phyloP scores from a whole-genome alignment of 2,797 vertebrate species.

The Ptychobarbus kaznakovi region DNA sequence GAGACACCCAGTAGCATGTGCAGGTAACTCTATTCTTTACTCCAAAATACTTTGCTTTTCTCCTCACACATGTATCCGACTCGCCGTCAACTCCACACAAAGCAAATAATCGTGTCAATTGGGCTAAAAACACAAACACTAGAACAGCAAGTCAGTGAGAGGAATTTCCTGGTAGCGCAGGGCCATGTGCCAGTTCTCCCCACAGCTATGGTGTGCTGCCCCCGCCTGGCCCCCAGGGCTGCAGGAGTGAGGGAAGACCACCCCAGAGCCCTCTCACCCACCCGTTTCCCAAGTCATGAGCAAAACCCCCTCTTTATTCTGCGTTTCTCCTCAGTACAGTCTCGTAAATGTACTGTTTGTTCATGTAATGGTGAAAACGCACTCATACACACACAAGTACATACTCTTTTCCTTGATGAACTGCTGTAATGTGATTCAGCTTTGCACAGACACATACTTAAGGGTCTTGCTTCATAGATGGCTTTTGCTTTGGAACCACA shows the following conservation, averaged over 20 bases:
- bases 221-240: slow-evolving; percentile 67
- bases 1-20: slow-evolving; percentile 85
- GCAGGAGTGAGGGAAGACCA: slow-evolving; percentile 69
- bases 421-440: slow-evolving; percentile 68
- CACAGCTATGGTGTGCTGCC: slow-evolving; percentile 70
- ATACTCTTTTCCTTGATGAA: slow-evolving; percentile 67
- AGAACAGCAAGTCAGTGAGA: slow-evolving; percentile 57
- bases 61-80: background rate
- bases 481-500: slow-evolving; percentile 74
- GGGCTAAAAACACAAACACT: slow-evolving; percentile 34
- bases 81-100: slow-evolving; percentile 14
- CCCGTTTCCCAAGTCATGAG: slow-evolving; percentile 76
- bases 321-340: slow-evolving; percentile 63
- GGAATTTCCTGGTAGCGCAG: slow-evolving; percentile 73
- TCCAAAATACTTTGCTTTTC: background rate
- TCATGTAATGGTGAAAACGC: slow-evolving; percentile 59
- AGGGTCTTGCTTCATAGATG: slow-evolving; percentile 68
- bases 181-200: slow-evolving; percentile 69
- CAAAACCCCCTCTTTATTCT: slow-evolving; percentile 59
- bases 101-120: slow-evolving; percentile 46
- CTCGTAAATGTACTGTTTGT: slow-evolving; percentile 28
- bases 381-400: slow-evolving; percentile 62
- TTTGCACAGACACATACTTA: slow-evolving; percentile 63
- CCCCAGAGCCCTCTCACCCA: slow-evolving; percentile 76
- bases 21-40: slow-evolving; percentile 77